These are phyloP conservation scores for Tortrix viridana DNA, from an alignment of 2,888 invertebrate genomes.

Conservation along the genomic window DNA sequence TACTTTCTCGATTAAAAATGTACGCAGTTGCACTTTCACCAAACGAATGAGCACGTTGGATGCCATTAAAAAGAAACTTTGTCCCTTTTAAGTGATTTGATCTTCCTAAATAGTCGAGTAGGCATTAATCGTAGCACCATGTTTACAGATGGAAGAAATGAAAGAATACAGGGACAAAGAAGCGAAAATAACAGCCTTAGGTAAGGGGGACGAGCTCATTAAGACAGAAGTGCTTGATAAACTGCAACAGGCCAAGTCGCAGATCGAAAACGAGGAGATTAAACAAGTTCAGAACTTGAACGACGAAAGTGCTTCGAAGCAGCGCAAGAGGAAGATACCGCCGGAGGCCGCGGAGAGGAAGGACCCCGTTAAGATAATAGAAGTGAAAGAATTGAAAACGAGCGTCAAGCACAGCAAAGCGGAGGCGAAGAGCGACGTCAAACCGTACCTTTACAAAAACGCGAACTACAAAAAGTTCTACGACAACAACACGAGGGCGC, in stretches of 20 bases:
- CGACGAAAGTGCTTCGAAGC: constrained; percentile 43
- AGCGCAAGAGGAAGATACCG: constrained; percentile 59
- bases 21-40: too few species aligned
- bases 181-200: constrained; percentile 64
- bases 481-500: constrained; percentile 55
- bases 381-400: constrained; percentile 32
- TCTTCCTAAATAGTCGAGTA: background rate
- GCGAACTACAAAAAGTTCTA: constrained; percentile 65
- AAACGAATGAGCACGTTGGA: too few species aligned
- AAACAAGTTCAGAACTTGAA: constrained; percentile 15
- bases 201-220: constrained; percentile 63
- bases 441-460: constrained; percentile 59
- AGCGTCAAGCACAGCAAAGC: constrained; percentile 43
- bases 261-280: constrained; percentile 49
- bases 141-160: constrained; percentile 64
- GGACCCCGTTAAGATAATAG: constrained; percentile 30
- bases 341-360: constrained; percentile 47
- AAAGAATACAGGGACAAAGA: constrained; percentile 65
- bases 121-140: constrained; percentile 26
- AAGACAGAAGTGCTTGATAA: constrained; percentile 61
- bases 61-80: too few species aligned
- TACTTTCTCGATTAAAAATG: too few species aligned
- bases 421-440: constrained; percentile 43
- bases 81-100: background rate
- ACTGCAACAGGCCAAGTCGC: constrained; percentile 55